Percentiles rank a stretch among this genome's conserved stretches.
phyloP scores from a whole-genome alignment of 1,140 invertebrate genomes.

The Neelides sp. region DNA sequence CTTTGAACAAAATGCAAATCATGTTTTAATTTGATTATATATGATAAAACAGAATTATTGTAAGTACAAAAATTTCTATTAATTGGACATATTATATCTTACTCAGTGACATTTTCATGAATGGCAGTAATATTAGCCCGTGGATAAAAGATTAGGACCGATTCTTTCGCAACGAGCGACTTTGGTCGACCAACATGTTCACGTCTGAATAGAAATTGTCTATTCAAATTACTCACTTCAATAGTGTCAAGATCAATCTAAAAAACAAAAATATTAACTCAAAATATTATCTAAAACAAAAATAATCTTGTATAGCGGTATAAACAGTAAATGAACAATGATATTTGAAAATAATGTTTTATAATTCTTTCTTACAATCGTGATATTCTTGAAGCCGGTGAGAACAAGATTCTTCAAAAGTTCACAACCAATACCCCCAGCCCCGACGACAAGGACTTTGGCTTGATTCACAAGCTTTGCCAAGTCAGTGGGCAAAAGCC shows the following conservation, averaged over 20 bases:
- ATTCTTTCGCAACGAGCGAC: slow-evolving; percentile 72
- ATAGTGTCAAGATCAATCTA: slow-evolving; percentile 99
- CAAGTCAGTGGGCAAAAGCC: slow-evolving; percentile 48
- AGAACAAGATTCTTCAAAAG: slow-evolving; percentile 94
- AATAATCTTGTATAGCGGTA: neutral
- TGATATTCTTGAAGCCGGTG: slow-evolving; percentile 82
- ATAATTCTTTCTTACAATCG: slow-evolving; percentile 60
- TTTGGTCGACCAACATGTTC: slow-evolving; percentile 97
- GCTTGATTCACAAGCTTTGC: slow-evolving; percentile 37
- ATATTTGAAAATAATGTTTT: neutral
- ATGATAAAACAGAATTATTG: too few species aligned
- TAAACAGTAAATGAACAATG: neutral
- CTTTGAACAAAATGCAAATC: slow-evolving; percentile 46
- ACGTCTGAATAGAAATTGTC: slow-evolving; percentile 95
- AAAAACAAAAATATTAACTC: slow-evolving; percentile 25
- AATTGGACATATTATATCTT: too few species aligned
- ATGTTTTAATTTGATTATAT: too few species aligned
- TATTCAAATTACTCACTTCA: slow-evolving; percentile 97
- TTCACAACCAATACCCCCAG: slow-evolving; percentile 98
- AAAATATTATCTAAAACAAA: slow-evolving; percentile 3
- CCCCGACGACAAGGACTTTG: slow-evolving; percentile 84
- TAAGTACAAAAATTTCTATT: too few species aligned
- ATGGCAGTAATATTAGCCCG: slow-evolving; percentile 74
- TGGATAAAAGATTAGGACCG: slow-evolving; percentile 76
- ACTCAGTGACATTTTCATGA: slow-evolving; percentile 89